A percentile compares a stretch with the other conserved stretches of the same genome.
phyloP scores from a whole-genome alignment of 2,113 vertebrate genomes.

The Chunga burmeisteri region DNA sequence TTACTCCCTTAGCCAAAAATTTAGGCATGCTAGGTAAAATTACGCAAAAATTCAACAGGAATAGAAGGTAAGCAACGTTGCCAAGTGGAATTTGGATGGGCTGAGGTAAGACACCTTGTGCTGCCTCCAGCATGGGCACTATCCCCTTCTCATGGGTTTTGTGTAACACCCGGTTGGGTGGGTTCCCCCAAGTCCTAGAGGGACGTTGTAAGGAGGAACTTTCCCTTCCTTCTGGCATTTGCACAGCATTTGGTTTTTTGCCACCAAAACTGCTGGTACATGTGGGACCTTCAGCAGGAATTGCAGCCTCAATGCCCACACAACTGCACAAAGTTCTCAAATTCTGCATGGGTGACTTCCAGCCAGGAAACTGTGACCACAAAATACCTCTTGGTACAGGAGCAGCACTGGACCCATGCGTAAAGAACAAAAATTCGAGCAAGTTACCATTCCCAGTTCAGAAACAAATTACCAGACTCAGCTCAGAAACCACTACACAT shows the following conservation, averaged over 20 bases:
- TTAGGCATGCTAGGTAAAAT: neutral
- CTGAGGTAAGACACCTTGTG: neutral
- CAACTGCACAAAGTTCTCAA: neutral
- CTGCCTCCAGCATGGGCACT: neutral
- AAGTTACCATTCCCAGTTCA: neutral
- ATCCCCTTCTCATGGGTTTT: neutral
- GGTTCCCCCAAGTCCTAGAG: accelerated
- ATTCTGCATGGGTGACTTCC: neutral
- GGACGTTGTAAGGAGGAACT: neutral
- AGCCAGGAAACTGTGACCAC: neutral
- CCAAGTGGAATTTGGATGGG: neutral
- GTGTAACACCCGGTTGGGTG: neutral
- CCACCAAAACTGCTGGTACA: accelerated
- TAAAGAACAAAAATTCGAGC: neutral
- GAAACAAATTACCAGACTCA: neutral
- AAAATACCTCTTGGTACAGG: neutral
- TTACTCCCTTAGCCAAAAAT: neutral
- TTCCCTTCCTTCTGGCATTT: neutral
- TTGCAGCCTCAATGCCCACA: neutral
- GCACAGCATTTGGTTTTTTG: neutral
- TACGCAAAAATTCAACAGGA: neutral
- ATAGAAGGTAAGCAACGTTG: neutral
- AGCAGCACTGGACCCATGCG: neutral
- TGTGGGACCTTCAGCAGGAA: neutral
- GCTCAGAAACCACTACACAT: neutral